Conservation (phyloP, 2,888 invertebrate genomes). For the Spatulosminthurus flaviceps region DNA sequence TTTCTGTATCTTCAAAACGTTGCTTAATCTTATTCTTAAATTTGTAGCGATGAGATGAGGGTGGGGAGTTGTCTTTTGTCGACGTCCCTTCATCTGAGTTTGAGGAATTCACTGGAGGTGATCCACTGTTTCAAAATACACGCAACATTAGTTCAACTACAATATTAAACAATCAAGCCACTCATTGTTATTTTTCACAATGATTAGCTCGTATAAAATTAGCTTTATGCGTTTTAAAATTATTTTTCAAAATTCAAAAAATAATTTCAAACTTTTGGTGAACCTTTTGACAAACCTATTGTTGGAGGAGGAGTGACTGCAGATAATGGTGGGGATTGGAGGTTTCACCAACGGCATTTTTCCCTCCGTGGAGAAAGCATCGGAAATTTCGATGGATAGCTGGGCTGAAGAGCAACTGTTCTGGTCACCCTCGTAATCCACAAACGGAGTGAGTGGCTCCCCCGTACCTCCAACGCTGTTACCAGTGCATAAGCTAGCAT, state of each 20-base stretch:
- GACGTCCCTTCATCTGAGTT: constrained; percentile 34
- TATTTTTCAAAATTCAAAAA: too few relatives aligned
- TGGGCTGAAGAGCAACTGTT: constrained; percentile 63
- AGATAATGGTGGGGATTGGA: constrained; percentile 60
- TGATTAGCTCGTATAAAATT: too few relatives aligned
- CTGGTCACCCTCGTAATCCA: constrained; percentile 62
- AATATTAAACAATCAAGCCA: too few relatives aligned
- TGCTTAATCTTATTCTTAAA: constrained; percentile 95
- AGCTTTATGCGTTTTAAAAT: not conserved
- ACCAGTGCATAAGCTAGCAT: not conserved
- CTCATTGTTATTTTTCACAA: too few relatives aligned
- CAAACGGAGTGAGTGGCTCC: constrained; percentile 18
- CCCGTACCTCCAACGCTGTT: not conserved
- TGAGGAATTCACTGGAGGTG: constrained; percentile 44
- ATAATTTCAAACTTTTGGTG: not conserved
- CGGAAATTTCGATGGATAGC: constrained; percentile 61
- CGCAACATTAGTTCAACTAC: not conserved
- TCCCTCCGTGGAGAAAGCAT: constrained; percentile 55
- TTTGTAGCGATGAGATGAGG: constrained; percentile 73
- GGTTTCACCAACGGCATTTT: constrained; percentile 55
- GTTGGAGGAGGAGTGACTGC: constrained; percentile 57
- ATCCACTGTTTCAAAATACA: constrained; percentile 39
- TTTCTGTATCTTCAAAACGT: constrained; percentile 71
- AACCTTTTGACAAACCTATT: constrained; percentile 56
- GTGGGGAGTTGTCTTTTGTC: constrained; percentile 11